These are phyloP conservation scores for Megathymus violae DNA, from an alignment of 1,140 invertebrate genomes.

Conservation along the genomic window DNA sequence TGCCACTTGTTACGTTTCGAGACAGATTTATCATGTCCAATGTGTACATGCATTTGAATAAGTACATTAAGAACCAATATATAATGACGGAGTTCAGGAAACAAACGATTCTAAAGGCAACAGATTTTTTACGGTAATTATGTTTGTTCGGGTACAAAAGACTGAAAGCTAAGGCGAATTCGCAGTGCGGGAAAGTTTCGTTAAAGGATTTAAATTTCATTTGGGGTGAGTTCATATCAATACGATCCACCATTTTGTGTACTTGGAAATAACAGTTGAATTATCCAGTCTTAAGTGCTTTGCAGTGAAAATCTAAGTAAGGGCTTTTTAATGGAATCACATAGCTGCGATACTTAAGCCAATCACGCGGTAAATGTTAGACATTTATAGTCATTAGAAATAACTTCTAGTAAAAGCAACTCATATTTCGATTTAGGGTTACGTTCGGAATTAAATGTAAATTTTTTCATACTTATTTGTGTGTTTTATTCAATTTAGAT, in stretches of 20 bases:
- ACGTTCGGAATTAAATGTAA: background rate
- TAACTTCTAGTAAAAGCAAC: constrained; percentile 27
- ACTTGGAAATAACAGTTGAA: constrained; percentile 10
- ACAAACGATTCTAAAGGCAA: constrained; percentile 44
- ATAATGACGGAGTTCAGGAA: constrained; percentile 45
- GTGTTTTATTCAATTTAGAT: background rate
- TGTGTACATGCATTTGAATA: constrained; percentile 48
- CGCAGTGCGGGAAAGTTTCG: constrained; percentile 63
- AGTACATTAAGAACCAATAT: constrained; percentile 59
- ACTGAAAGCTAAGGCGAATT: constrained; percentile 56
- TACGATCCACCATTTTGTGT: constrained; percentile 4
- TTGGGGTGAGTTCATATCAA: constrained; percentile 4
- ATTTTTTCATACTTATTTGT: background rate
- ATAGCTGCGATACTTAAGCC: constrained; percentile 26
- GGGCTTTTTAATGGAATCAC: constrained; percentile 30
- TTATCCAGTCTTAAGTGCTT: constrained; percentile 21
- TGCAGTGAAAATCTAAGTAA: constrained; percentile 31
- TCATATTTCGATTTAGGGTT: constrained; percentile 24
- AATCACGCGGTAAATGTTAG: constrained; percentile 27
- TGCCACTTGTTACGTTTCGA: constrained; percentile 55
- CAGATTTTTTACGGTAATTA: constrained; percentile 40
- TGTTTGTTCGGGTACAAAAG: constrained; percentile 59
- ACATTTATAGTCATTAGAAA: constrained; percentile 30
- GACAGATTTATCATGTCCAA: constrained; percentile 57
- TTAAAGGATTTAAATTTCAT: constrained; percentile 60